phyloP scores from a whole-genome alignment of 2,797 vertebrate species.

The Sebastes nivosus region DNA sequence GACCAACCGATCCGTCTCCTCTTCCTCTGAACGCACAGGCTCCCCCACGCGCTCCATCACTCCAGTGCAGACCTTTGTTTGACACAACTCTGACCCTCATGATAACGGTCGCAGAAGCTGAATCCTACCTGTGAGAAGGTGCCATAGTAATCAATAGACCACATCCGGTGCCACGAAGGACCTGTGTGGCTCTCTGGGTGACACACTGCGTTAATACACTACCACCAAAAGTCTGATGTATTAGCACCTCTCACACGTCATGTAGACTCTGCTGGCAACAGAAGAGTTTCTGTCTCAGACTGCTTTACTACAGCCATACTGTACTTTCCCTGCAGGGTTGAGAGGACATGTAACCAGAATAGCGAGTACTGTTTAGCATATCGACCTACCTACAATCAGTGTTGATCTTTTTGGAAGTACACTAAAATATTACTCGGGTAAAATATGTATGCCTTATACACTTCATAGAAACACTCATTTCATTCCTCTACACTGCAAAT shows the following conservation, averaged over 20 bases:
- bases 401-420: constrained; percentile 45
- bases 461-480: constrained; percentile 42
- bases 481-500: constrained; percentile 33
- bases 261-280: constrained; percentile 26
- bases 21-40: constrained; percentile 87
- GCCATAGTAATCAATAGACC: constrained; percentile 5
- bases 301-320: constrained; percentile 58
- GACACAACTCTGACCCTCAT: constrained; percentile 35
- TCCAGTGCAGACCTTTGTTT: constrained; percentile 94
- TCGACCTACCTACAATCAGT: constrained; percentile 44
- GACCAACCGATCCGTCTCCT: constrained; percentile 87
- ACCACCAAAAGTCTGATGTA: constrained; percentile 33
- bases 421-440: constrained; percentile 43
- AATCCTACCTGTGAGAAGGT: constrained; percentile 24
- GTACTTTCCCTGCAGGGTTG: constrained; percentile 14
- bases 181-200: constrained; percentile 18
- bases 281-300: constrained; percentile 24
- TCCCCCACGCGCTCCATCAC: constrained; percentile 91
- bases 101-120: background rate
- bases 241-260: constrained; percentile 21
- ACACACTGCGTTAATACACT: constrained; percentile 20
- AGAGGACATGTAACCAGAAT: constrained; percentile 36
- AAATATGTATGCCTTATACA: constrained; percentile 55
- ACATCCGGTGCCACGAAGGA: background rate
- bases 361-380: constrained; percentile 33